These are phyloP conservation scores for Muntiacus reevesi DNA, from an alignment of 2,113 vertebrate species.

Conservation along the genomic window DNA sequence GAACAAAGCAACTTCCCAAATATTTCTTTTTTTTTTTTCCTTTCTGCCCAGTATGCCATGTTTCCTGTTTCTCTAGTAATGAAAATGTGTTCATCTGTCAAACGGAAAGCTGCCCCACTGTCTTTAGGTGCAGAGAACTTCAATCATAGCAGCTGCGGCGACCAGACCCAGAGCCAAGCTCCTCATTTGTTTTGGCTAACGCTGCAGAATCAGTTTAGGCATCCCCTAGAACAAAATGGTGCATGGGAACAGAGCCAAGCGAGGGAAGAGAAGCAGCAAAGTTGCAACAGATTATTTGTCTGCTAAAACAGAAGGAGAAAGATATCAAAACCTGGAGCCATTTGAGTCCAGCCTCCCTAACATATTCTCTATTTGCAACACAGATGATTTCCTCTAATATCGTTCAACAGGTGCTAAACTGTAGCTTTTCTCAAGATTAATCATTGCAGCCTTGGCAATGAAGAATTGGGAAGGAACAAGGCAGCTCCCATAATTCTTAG, in stretches of 20 bases:
- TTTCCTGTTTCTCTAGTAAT: slow-evolving; percentile 58
- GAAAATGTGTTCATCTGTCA: slow-evolving; percentile 66
- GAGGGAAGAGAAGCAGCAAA: slow-evolving; percentile 82
- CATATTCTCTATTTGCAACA: slow-evolving; percentile 69
- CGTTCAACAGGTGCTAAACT: slow-evolving; percentile 76
- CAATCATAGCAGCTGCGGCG: slow-evolving; percentile 78
- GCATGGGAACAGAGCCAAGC: slow-evolving; percentile 79
- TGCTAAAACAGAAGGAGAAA: slow-evolving; percentile 83
- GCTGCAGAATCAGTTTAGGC: slow-evolving; percentile 81
- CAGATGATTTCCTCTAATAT: slow-evolving; percentile 75
- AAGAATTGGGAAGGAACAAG: not conserved
- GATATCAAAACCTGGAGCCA: slow-evolving; percentile 62
- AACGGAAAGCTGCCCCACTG: slow-evolving; percentile 74
- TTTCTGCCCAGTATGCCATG: not conserved
- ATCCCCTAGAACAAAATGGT: slow-evolving; percentile 85
- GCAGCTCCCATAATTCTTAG: slow-evolving; percentile 5
- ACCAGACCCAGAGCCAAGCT: slow-evolving; percentile 77
- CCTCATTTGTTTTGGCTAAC: slow-evolving; percentile 85
- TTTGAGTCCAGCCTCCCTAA: slow-evolving; percentile 67
- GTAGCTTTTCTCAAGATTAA: slow-evolving; percentile 66
- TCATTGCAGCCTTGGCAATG: slow-evolving; percentile 40
- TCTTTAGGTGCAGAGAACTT: slow-evolving; percentile 75
- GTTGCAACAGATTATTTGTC: slow-evolving; percentile 86
- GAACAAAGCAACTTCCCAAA: slow-evolving; percentile 29
- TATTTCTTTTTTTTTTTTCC: not conserved